These are phyloP conservation scores for Drosophila antonietae DNA, from an alignment of 2,888 invertebrate species.

Conservation along the genomic window DNA sequence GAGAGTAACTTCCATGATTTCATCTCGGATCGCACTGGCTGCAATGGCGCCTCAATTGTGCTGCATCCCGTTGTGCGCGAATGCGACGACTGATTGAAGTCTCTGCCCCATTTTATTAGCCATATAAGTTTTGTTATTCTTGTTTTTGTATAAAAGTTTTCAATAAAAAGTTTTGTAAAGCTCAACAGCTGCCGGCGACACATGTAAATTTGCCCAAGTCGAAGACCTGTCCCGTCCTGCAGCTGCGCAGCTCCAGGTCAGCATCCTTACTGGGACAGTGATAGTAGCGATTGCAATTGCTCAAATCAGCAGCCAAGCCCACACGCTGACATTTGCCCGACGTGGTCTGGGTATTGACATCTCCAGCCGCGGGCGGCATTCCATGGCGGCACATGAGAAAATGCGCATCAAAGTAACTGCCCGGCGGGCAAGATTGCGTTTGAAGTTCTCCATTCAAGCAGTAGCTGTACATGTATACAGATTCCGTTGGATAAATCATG, in stretches of 20 bases:
- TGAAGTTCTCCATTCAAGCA: slow-evolving; percentile 26
- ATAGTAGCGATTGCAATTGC: slow-evolving; percentile 77
- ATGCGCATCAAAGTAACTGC: slow-evolving; percentile 49
- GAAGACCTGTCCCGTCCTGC: slow-evolving; percentile 39
- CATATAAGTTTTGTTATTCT: slow-evolving; percentile 42
- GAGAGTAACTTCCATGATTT: slow-evolving; percentile 89
- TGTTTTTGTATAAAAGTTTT: background rate
- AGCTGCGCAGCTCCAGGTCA: slow-evolving; percentile 27
- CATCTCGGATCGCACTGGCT: slow-evolving; percentile 87
- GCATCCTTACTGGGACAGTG: slow-evolving; percentile 69
- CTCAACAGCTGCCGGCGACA: slow-evolving; percentile 49
- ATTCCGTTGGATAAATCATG: slow-evolving; percentile 34
- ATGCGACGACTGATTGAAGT: slow-evolving; percentile 69
- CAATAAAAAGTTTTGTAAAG: slow-evolving; percentile 30
- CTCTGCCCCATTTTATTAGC: slow-evolving; percentile 19
- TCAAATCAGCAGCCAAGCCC: slow-evolving; percentile 72
- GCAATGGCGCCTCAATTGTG: slow-evolving; percentile 87
- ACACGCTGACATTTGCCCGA: slow-evolving; percentile 34
- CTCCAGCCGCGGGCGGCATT: background rate
- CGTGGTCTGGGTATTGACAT: background rate
- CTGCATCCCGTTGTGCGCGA: slow-evolving; percentile 87
- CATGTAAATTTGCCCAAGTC: slow-evolving; percentile 37
- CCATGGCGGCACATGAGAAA: slow-evolving; percentile 44
- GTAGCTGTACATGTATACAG: slow-evolving; percentile 18
- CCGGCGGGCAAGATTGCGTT: slow-evolving; percentile 38